Base-by-base conservation (phyloP, 2,888 invertebrate species). In the Epistrophe grossulariae region DNA sequence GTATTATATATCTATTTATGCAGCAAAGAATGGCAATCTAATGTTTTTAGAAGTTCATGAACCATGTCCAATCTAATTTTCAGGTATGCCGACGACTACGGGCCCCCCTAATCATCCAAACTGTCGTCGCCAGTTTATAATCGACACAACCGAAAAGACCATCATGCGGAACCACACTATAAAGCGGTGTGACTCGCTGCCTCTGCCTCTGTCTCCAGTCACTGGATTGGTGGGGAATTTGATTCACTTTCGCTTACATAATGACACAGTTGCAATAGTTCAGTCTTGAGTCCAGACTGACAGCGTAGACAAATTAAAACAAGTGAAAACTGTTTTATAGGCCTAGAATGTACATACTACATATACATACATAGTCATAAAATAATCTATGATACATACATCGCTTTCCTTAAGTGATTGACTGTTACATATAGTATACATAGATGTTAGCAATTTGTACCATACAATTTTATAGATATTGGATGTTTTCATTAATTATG, bases 21-120 rank as follows among this genome's bases (percentile, higher is more conserved):
- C 17, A 35, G 10, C 3, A 59, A 52, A 24, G 38, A 24, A 28
- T 45, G 24, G 17, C 64, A 57, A 40, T 73, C 79, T 62, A n/a
- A 60, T 40, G n/a, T 11, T 59, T 59, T 43, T 74, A 31, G 50
- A 35, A 66, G 31, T 73, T 59, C 64, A 66, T 73, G 73, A 76
- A 81, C 80, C 80, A 35, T 81, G 62, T 60, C 80, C 35, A 64
- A 68, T 59, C 52, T 40, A 52, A 31, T 35, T 68, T 80, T 80
- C 35, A 74, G 74, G 68, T 76, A 68, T 76, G 43, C 70, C 60
- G 68, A 19, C 35, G 17, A 24, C 24, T 24, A 60, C 35, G 19
- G 1, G 40, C 52, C 50, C 62, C 70, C 28, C 13, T 28, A 40
- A 62, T 62, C 62, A 62, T 62, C 11, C 45, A 64, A 64, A 60